These are phyloP conservation scores for Oegoconia quadripuncta DNA, from an alignment of 2,888 invertebrate species.

Conservation along the genomic window DNA sequence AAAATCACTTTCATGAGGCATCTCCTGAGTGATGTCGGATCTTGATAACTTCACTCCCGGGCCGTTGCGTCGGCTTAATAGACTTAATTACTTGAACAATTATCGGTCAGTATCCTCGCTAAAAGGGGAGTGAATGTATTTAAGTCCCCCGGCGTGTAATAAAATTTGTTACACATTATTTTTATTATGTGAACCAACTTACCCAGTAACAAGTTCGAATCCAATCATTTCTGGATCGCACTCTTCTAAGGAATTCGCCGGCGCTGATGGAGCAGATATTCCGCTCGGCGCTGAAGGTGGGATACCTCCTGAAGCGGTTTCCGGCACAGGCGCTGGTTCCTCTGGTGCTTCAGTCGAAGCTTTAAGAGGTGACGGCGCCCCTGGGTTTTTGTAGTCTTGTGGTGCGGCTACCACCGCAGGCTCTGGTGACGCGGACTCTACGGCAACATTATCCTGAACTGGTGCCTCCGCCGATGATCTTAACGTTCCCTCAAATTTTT, in stretches of 20 bases:
- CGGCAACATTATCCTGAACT: constrained; percentile 68
- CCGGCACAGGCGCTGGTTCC: constrained; percentile 52
- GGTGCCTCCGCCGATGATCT: constrained; percentile 72
- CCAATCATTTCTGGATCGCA: constrained; percentile 94
- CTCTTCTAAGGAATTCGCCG: constrained; percentile 82
- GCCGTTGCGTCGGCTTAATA: constrained; percentile 39
- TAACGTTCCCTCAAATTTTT: constrained; percentile 70
- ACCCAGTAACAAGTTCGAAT: constrained; percentile 94
- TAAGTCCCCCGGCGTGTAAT: no score
- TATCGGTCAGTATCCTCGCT: constrained; percentile 39
- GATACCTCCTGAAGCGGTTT: constrained; percentile 66
- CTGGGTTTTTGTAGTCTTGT: constrained; percentile 64
- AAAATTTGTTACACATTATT: no score
- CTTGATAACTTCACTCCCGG: constrained; percentile 46
- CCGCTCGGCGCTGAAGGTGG: constrained; percentile 73
- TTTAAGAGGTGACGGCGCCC: constrained; percentile 49
- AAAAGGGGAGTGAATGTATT: no score
- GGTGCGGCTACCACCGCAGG: constrained; percentile 67
- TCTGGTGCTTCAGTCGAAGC: constrained; percentile 36
- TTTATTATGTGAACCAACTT: constrained; percentile 33
- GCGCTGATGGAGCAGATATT: constrained; percentile 72
- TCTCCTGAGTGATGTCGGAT: constrained; percentile 41
- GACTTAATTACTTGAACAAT: constrained; percentile 47
- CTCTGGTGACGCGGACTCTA: constrained; percentile 67
- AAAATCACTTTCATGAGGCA: constrained; percentile 36